Conservation (phyloP, 2,888 invertebrate species). For the Brenthis hecate region DNA sequence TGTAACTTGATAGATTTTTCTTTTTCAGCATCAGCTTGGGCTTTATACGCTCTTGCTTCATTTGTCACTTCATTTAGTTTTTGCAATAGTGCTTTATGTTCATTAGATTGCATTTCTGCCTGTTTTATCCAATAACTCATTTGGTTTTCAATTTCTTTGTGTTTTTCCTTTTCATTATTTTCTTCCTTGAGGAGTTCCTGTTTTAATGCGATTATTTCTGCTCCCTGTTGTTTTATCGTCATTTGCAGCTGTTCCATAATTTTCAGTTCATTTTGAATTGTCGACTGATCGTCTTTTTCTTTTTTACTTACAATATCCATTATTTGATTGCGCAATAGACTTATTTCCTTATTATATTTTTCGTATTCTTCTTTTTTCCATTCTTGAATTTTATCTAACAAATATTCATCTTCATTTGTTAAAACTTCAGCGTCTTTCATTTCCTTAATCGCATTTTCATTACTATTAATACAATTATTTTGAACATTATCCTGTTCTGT, state of each 20-base stretch:
- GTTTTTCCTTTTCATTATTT: conserved; percentile 54
- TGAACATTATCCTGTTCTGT: conserved; percentile 23
- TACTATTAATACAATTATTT: conserved; percentile 21
- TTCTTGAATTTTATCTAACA: conserved; percentile 70
- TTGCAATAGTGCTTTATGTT: conserved; percentile 65
- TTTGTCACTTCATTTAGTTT: conserved; percentile 65
- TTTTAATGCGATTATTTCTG: conserved; percentile 74
- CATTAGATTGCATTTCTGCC: conserved; percentile 64
- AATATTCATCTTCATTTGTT: conserved; percentile 57
- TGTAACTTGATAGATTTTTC: conserved; percentile 60
- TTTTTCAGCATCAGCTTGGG: conserved; percentile 60
- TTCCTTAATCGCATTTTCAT: conserved; percentile 43
- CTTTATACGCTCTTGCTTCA: conserved; percentile 63
- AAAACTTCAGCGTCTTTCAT: conserved; percentile 65
- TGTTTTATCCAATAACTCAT: conserved; percentile 63
- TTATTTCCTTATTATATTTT: conserved; percentile 80
- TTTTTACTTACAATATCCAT: conserved; percentile 66
- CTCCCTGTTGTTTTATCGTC: conserved; percentile 77
- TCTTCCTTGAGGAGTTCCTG: conserved; percentile 68
- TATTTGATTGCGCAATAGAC: conserved; percentile 67
- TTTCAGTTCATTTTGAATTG: conserved; percentile 51
- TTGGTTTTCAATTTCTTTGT: conserved; percentile 62
- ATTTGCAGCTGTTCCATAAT: conserved; percentile 66
- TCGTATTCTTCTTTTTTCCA: conserved; percentile 80
- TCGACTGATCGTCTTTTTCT: conserved; percentile 51